Percentiles rank a stretch among this genome's conserved stretches.
phyloP scores from a whole-genome alignment of 2,113 vertebrate genomes.

The Vombatus ursinus region DNA sequence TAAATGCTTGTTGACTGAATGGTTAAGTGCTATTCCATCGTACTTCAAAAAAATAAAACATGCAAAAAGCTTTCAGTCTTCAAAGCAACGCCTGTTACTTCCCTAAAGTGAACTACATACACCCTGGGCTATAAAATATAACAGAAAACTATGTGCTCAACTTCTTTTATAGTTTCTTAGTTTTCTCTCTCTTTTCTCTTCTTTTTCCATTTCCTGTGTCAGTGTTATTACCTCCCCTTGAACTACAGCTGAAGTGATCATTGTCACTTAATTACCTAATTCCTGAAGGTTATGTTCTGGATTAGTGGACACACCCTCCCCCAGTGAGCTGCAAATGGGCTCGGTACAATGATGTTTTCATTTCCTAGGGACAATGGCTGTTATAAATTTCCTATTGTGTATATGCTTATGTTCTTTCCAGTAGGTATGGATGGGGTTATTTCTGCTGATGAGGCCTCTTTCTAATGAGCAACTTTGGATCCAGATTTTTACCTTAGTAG shows the following conservation, averaged over 20 bases:
- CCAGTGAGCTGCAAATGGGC: not conserved
- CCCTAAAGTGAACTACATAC: constrained; percentile 30
- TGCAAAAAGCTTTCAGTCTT: not conserved
- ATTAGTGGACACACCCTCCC: not conserved
- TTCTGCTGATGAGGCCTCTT: constrained; percentile 16
- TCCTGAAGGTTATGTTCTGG: not conserved
- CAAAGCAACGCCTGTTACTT: constrained; percentile 39
- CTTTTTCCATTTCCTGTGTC: constrained; percentile 64
- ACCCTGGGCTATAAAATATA: constrained; percentile 37
- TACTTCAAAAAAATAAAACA: not conserved
- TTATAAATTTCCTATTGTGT: not conserved
- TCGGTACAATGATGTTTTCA: not conserved
- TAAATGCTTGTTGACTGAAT: not conserved
- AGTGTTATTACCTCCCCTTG: constrained; percentile 39
- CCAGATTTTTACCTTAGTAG: constrained; percentile 17
- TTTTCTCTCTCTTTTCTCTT: constrained; percentile 60
- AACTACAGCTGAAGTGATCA: constrained; percentile 46
- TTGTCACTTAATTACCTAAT: constrained; percentile 43
- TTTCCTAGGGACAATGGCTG: not conserved
- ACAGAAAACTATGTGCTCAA: constrained; percentile 46
- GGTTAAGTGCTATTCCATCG: not conserved
- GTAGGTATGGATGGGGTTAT: not conserved
- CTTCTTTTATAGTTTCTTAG: constrained; percentile 49
- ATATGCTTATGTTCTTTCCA: not conserved
- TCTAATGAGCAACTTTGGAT: constrained; percentile 18